These are phyloP conservation scores for Petrolisthes manimaculis DNA, from an alignment of 2,888 invertebrate species.

Conservation along the genomic window DNA sequence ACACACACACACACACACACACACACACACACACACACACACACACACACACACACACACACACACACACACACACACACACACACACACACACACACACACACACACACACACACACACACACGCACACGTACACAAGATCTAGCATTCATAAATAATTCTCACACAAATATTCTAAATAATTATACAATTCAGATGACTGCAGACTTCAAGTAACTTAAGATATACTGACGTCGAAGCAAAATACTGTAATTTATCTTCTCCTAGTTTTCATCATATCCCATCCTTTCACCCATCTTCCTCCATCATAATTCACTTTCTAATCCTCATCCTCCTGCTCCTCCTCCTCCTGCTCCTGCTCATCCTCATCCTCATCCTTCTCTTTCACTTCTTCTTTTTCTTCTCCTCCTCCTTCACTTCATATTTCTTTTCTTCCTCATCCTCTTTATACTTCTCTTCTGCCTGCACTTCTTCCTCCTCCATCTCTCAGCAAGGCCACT, in stretches of 20 bases:
- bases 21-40: conserved; percentile 32
- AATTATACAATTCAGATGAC: no score
- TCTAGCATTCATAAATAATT: no score
- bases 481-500: neutral
- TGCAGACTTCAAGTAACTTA: no score
- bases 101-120: conserved; percentile 28
- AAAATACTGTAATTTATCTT: neutral
- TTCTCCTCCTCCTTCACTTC: neutral
- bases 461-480: neutral
- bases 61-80: neutral
- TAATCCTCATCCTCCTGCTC: neutral
- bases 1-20: neutral
- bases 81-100: conserved; percentile 28
- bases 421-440: neutral
- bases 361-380: neutral
- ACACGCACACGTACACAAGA: no score
- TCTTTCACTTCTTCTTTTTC: neutral
- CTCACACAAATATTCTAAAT: no score
- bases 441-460: neutral
- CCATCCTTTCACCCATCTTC: neutral
- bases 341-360: neutral
- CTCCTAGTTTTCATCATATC: no score
- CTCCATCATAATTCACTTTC: neutral
- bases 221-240: no score
- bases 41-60: neutral